Percentiles rank a stretch among this genome's conserved stretches.
phyloP scores from a whole-genome alignment of 2,888 invertebrate species.

The Antheraea assamensis region DNA sequence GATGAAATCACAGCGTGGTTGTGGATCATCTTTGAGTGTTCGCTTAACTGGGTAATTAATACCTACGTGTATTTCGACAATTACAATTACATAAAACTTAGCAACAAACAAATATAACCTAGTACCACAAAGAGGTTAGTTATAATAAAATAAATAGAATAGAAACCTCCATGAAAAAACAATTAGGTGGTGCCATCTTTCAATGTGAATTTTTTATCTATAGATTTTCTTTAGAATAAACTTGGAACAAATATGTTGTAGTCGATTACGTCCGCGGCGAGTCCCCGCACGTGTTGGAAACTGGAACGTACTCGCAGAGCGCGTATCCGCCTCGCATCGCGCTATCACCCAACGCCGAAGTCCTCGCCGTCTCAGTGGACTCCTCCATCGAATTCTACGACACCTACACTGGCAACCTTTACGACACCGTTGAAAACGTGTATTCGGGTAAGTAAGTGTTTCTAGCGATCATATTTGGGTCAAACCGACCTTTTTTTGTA shows the following conservation, averaged over 20 bases:
- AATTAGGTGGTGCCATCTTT: too few relatives aligned
- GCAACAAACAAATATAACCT: too few relatives aligned
- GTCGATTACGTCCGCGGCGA: slow-evolving; percentile 91
- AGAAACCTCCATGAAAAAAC: too few relatives aligned
- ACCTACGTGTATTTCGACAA: too few relatives aligned
- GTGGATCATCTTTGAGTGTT: too few relatives aligned
- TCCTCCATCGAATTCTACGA: slow-evolving; percentile 87
- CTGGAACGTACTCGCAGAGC: slow-evolving; percentile 84
- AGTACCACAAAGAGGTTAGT: too few relatives aligned
- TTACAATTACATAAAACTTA: too few relatives aligned
- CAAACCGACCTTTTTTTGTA: not conserved
- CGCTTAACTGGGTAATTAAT: too few relatives aligned
- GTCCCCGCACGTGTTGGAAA: slow-evolving; percentile 87
- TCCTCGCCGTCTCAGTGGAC: slow-evolving; percentile 86
- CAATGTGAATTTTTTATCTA: too few relatives aligned
- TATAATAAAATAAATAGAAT: too few relatives aligned
- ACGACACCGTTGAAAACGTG: slow-evolving; percentile 85
- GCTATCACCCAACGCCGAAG: slow-evolving; percentile 90
- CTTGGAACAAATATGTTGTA: slow-evolving; percentile 45
- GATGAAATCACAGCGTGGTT: too few relatives aligned
- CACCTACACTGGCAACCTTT: slow-evolving; percentile 84
- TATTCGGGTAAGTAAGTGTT: slow-evolving; percentile 76
- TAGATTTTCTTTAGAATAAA: not conserved
- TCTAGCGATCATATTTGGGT: slow-evolving; percentile 4
- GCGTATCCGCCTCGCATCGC: slow-evolving; percentile 83